phyloP scores from a whole-genome alignment of 2,113 vertebrate genomes.

The Glareola pratincola region DNA sequence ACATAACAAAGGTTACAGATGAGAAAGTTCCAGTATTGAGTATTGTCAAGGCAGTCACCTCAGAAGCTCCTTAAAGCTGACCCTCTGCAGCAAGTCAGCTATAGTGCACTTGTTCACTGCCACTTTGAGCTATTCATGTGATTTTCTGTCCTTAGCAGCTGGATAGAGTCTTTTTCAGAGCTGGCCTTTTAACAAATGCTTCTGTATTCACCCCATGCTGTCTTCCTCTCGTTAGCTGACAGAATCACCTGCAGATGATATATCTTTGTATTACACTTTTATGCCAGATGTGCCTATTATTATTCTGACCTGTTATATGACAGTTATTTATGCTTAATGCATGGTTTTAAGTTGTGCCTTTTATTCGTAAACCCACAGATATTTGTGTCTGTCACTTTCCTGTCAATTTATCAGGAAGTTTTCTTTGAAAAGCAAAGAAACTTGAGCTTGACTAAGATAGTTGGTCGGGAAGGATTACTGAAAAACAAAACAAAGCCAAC shows the following conservation, averaged over 20 bases:
- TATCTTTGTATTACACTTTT: not conserved
- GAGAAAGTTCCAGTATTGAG: not conserved
- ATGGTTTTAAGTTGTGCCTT: not conserved
- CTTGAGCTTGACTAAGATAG: not conserved
- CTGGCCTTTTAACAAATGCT: not conserved
- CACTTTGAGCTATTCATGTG: not conserved
- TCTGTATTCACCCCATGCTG: not conserved
- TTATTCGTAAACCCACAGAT: not conserved
- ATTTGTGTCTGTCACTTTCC: not conserved
- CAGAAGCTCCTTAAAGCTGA: not conserved
- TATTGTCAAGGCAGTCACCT: not conserved
- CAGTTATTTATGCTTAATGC: not conserved
- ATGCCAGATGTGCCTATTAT: not conserved
- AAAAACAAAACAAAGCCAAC: not conserved
- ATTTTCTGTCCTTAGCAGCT: not conserved
- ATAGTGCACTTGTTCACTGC: not conserved
- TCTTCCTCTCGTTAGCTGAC: not conserved
- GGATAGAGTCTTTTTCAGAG: not conserved
- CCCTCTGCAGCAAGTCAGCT: not conserved
- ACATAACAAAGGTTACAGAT: not conserved
- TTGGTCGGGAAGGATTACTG: not conserved
- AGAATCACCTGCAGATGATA: not conserved
- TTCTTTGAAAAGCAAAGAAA: not conserved
- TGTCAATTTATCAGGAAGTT: not conserved
- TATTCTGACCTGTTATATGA: not conserved